These are phyloP conservation scores for Heliconius charithonia DNA, from an alignment of 2,888 invertebrate species.

Conservation along the genomic window DNA sequence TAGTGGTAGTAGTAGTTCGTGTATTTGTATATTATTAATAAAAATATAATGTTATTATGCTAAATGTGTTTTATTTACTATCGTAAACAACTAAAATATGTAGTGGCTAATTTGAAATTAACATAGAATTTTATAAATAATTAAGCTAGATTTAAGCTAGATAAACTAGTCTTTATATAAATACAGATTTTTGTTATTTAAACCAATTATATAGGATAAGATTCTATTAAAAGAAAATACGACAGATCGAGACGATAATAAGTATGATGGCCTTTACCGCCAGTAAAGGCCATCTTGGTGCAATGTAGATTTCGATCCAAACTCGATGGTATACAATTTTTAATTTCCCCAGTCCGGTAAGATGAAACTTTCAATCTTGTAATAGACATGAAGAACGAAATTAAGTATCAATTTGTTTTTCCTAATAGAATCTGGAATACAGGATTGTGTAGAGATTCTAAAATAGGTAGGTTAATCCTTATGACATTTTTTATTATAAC, in stretches of 20 bases:
- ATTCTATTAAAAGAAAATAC: too few relatives aligned
- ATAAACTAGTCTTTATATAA: background rate
- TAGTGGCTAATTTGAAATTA: background rate
- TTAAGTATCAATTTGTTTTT: too few relatives aligned
- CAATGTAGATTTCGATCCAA: background rate
- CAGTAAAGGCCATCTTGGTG: too few relatives aligned
- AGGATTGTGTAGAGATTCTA: too few relatives aligned
- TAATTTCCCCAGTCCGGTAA: too few relatives aligned
- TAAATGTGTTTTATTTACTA: conserved; percentile 1
- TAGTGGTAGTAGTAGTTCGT: background rate
- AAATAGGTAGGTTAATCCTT: too few relatives aligned
- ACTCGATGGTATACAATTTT: background rate
- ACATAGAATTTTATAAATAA: background rate
- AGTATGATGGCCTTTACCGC: too few relatives aligned
- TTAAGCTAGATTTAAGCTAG: background rate
- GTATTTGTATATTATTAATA: background rate
- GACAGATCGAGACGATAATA: too few relatives aligned
- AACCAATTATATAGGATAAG: background rate
- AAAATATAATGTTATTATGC: background rate
- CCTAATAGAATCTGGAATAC: too few relatives aligned
- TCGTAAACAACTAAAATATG: background rate
- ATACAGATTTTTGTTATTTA: background rate
- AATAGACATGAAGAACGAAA: too few relatives aligned
- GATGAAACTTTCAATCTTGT: too few relatives aligned
- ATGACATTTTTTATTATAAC: too few relatives aligned